Evolutionary conservation across 1,140 invertebrate genomes (phyloP).

Genomic region (Lanistes nyassanus): DNA sequence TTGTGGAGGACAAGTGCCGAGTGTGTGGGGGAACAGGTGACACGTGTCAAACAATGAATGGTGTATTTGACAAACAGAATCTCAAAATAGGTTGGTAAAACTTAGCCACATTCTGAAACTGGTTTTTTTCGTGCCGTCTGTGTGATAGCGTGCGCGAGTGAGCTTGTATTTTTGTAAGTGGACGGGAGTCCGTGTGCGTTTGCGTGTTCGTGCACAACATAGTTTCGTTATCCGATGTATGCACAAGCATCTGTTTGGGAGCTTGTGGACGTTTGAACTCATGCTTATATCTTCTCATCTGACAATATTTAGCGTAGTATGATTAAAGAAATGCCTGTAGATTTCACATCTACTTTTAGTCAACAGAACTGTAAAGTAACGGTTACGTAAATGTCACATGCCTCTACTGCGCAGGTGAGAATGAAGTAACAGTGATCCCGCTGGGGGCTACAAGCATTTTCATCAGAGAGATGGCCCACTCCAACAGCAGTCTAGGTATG

Average conservation of each 20-base stretch:
- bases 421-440: slow-evolving; percentile 35
- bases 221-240: too few relatives aligned
- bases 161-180: neutral
- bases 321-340: too few relatives aligned
- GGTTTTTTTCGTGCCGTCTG: neutral
- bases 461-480: slow-evolving; percentile 19
- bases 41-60: slow-evolving; percentile 71
- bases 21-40: slow-evolving; percentile 85
- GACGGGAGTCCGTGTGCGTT: neutral
- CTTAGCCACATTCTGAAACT: neutral
- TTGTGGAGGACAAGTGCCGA: slow-evolving; percentile 81
- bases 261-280: too few relatives aligned
- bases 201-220: neutral
- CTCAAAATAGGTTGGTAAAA: slow-evolving; percentile 29
- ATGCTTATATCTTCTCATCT: too few relatives aligned
- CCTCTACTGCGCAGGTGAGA: slow-evolving; percentile 27
- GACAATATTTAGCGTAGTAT: too few relatives aligned
- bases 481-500: slow-evolving; percentile 29
- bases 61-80: slow-evolving; percentile 29
- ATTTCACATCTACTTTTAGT: too few relatives aligned
- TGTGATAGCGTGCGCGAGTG: neutral
- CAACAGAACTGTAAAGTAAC: too few relatives aligned
- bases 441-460: slow-evolving; percentile 31
- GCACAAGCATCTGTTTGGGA: too few relatives aligned
- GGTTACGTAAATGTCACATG: neutral